Conservation (phyloP, 1,140 invertebrate species). For the Dreissena rostriformis region DNA sequence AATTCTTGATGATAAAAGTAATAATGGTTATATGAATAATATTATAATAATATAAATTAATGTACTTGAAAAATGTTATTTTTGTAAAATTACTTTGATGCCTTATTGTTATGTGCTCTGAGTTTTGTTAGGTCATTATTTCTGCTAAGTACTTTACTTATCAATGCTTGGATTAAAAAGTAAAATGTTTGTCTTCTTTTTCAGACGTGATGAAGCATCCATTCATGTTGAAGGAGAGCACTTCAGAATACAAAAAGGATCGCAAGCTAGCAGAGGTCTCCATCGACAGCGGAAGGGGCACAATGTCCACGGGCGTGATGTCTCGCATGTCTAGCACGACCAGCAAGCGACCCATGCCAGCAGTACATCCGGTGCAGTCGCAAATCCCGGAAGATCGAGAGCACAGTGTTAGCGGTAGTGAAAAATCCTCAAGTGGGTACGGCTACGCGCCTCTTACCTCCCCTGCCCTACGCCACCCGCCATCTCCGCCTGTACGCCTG, state of each 20-base stretch:
- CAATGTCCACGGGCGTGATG: slow-evolving; percentile 73
- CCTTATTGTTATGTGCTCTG: no score
- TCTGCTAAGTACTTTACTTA: no score
- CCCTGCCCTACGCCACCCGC: slow-evolving; percentile 65
- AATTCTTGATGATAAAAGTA: no score
- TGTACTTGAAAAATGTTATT: no score
- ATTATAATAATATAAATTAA: no score
- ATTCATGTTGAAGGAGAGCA: slow-evolving; percentile 74
- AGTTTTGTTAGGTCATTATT: background rate
- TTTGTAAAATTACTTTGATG: no score
- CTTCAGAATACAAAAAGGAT: slow-evolving; percentile 55
- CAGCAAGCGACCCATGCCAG: slow-evolving; percentile 61
- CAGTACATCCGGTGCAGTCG: slow-evolving; percentile 62
- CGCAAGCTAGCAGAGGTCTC: slow-evolving; percentile 72
- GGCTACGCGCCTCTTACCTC: slow-evolving; percentile 2
- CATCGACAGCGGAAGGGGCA: slow-evolving; percentile 80
- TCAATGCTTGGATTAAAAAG: background rate
- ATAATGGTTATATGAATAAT: no score
- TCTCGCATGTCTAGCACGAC: slow-evolving; percentile 55
- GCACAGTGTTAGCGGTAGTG: slow-evolving; percentile 40
- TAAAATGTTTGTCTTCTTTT: slow-evolving; percentile 44
- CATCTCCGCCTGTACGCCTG: slow-evolving; percentile 74
- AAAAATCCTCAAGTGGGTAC: slow-evolving; percentile 43
- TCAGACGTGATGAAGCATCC: slow-evolving; percentile 75
- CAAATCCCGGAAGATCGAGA: slow-evolving; percentile 67